Base-by-base conservation (phyloP, 2,888 invertebrate species). In the Ormyrus rosae region DNA sequence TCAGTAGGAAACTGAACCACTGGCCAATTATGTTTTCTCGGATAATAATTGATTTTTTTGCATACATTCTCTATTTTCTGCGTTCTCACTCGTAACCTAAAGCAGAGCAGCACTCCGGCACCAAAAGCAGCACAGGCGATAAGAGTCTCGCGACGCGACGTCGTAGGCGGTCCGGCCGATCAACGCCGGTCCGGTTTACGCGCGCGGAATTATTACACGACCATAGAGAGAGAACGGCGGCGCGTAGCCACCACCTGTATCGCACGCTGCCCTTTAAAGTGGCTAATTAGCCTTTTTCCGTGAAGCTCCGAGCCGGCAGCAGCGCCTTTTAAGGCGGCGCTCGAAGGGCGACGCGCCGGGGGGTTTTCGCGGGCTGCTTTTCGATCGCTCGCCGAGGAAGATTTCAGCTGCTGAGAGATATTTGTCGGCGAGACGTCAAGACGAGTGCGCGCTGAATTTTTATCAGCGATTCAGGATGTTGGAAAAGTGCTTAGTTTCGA, bases 221-320 rank as follows among this genome's bases (percentile, higher is more conserved):
- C 34, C 34, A 34, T 4, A 34, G 34, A 34, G 34, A 34, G 34
- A 34, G 34, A 2, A 34, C 34, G 60, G 45, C 76, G 34, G 9
- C 13, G n/a, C 34, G 34, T 34, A 34, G 34, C 34, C 34, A 34
- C 34, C 34, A 34, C 34, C 34, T 34, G 34, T 34, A 34, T 8
- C 77, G 34, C 78, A 50, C 60, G 19, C 75, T 70, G 75, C 75
- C 75, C 70, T 70, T 71, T 67, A 75, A 75, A 80, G 67, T 50
- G 71, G 63, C 80, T 76, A 80, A 80, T 80, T 80, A 67, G 67
- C 71, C 75, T 58, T 75, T 75, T 80, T 80, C 75, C 64, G 67
- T 46, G 73, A 53, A 72, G 34, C 58, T 53, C 51, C 53, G 75
- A 50, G 65, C 65, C 34, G 34, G 34, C 34, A 34, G 34, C 34